Evolutionary conservation across 2,888 invertebrate genomes (phyloP).

Genomic region (Lydus trimaculatus): DNA sequence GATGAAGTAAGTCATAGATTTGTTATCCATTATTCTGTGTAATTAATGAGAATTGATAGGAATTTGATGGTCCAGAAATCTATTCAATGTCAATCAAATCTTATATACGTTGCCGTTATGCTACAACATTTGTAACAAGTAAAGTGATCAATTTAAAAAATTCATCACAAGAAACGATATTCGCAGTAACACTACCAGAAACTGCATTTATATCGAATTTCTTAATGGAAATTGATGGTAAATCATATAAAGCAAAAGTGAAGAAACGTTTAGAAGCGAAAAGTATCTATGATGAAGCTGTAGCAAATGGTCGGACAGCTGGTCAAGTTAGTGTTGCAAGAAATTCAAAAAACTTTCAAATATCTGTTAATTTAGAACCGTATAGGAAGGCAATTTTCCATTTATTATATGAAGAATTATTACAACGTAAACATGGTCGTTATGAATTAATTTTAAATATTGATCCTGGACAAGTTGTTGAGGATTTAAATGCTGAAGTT

Average conservation of each 20-base stretch:
- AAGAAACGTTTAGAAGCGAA: constrained; percentile 69
- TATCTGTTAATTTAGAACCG: constrained; percentile 70
- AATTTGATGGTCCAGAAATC: not conserved
- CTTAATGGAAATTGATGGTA: constrained; percentile 68
- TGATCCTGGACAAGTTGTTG: constrained; percentile 70
- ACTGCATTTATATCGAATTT: constrained; percentile 73
- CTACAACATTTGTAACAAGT: constrained; percentile 68
- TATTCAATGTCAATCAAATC: not conserved
- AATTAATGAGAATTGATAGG: not conserved
- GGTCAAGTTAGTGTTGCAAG: constrained; percentile 68
- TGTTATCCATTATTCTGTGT: not conserved
- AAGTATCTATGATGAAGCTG: constrained; percentile 53
- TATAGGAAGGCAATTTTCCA: constrained; percentile 69
- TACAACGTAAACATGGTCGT: constrained; percentile 67
- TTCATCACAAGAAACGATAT: constrained; percentile 64
- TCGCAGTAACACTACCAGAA: constrained; percentile 70
- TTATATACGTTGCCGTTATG: constrained; percentile 60
- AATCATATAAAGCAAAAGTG: constrained; percentile 67
- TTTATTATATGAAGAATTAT: constrained; percentile 74
- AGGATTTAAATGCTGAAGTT: constrained; percentile 65
- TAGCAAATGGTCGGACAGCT: constrained; percentile 65
- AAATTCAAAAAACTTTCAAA: constrained; percentile 72
- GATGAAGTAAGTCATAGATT: not conserved
- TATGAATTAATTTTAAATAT: constrained; percentile 74
- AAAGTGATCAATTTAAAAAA: constrained; percentile 67